Conservation (phyloP, 35 echinoderm and acorn worm genomes). For the Anneissia japonica region DNA sequence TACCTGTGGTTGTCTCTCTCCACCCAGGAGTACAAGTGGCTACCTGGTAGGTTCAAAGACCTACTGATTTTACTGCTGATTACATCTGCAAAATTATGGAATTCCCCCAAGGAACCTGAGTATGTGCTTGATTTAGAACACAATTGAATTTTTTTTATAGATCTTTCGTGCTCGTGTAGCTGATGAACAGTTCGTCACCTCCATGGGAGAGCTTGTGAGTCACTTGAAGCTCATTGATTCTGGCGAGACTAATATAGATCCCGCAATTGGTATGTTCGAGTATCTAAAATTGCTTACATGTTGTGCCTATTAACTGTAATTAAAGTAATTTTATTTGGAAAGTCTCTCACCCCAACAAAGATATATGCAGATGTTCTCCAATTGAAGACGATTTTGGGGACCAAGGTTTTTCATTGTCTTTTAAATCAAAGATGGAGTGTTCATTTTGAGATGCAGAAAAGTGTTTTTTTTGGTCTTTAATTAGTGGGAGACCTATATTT, state of each 20-base stretch:
- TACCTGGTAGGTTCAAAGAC: too few species aligned
- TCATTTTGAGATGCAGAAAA: neutral
- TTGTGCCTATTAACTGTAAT: neutral
- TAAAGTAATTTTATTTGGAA: neutral
- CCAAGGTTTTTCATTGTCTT: neutral
- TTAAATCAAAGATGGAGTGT: neutral
- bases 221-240: conserved; percentile 81
- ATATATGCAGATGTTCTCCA: too few species aligned
- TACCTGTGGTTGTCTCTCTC: too few species aligned
- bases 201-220: conserved; percentile 63
- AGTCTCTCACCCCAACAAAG: neutral
- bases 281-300: neutral
- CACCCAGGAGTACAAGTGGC: too few species aligned
- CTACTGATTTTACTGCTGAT: too few species aligned
- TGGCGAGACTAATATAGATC: conserved; percentile 91
- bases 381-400: too few species aligned
- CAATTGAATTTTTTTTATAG: conserved; percentile 32
- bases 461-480: neutral
- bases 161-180: conserved; percentile 57
- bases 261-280: conserved; percentile 62
- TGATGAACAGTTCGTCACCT: conserved; percentile 62
- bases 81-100: too few species aligned
- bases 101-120: too few species aligned
- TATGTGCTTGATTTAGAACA: too few species aligned
- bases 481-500: too few species aligned